Conservation (phyloP, 2,113 vertebrate species). For the Geococcyx californianus region DNA sequence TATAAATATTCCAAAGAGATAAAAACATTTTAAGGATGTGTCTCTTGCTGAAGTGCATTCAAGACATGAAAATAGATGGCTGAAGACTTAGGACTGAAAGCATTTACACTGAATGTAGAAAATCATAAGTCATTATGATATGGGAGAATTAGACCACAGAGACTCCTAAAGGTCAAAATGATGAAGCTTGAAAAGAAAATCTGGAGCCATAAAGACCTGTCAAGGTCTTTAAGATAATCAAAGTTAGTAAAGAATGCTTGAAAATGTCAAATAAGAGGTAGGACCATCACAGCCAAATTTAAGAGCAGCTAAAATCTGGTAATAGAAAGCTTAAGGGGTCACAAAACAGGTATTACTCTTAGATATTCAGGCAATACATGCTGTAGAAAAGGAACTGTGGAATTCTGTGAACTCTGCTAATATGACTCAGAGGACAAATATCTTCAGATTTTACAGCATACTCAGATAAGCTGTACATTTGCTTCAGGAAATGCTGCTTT, state of each 20-base stretch:
- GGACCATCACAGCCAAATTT: neutral
- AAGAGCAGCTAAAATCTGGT: neutral
- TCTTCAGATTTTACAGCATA: neutral
- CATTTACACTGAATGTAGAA: neutral
- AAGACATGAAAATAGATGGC: neutral
- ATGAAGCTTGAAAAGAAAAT: neutral
- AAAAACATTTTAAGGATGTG: neutral
- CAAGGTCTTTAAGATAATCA: slow-evolving; percentile 9
- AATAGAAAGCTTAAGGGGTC: neutral
- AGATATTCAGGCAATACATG: neutral
- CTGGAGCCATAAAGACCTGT: neutral
- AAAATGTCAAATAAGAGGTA: neutral
- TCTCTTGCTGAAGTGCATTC: neutral
- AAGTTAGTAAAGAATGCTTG: neutral
- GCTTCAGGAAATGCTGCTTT: neutral
- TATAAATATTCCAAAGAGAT: neutral
- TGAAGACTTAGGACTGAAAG: neutral
- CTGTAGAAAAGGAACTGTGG: neutral
- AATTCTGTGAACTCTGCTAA: neutral
- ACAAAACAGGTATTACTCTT: neutral
- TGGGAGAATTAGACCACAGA: neutral
- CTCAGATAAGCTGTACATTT: neutral
- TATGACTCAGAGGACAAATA: neutral
- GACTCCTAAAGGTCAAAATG: neutral
- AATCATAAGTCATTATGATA: neutral